Evolutionary conservation across 2,113 vertebrate species (phyloP).

Genomic region (Meleagris gallopavo): DNA sequence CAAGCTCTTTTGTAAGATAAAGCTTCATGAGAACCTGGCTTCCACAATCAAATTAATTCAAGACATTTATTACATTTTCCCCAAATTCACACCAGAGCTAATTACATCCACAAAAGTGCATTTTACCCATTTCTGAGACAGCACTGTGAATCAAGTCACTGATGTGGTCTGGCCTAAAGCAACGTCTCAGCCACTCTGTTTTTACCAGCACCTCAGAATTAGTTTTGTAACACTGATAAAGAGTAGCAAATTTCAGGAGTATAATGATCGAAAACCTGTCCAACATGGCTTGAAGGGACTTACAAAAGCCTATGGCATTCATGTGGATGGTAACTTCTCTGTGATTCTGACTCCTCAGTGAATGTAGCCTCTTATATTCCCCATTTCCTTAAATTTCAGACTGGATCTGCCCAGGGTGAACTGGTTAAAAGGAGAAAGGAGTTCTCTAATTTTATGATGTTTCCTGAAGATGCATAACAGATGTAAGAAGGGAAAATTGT

Average conservation of each 20-base stretch:
- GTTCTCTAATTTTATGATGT: background rate
- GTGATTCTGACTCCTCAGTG: background rate
- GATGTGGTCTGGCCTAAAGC: background rate
- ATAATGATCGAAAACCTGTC: background rate
- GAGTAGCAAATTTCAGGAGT: background rate
- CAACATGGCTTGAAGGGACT: background rate
- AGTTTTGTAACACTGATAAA: background rate
- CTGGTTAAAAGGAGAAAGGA: background rate
- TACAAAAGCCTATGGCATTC: background rate
- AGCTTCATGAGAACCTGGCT: background rate
- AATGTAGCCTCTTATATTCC: background rate
- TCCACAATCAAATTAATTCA: background rate
- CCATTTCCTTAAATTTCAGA: background rate
- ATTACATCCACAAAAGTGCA: background rate
- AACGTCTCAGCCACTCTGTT: background rate
- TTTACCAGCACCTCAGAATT: background rate
- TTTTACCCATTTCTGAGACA: background rate
- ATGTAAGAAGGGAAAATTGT: background rate
- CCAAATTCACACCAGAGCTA: background rate
- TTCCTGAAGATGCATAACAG: background rate
- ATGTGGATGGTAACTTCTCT: background rate
- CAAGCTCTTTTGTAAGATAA: background rate
- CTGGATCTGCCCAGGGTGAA: background rate
- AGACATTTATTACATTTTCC: background rate
- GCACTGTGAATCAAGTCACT: background rate